Percentiles rank a stretch among this genome's conserved stretches.
phyloP scores from a whole-genome alignment of 2,888 invertebrate species.

The Schizotus pectinicornis region DNA sequence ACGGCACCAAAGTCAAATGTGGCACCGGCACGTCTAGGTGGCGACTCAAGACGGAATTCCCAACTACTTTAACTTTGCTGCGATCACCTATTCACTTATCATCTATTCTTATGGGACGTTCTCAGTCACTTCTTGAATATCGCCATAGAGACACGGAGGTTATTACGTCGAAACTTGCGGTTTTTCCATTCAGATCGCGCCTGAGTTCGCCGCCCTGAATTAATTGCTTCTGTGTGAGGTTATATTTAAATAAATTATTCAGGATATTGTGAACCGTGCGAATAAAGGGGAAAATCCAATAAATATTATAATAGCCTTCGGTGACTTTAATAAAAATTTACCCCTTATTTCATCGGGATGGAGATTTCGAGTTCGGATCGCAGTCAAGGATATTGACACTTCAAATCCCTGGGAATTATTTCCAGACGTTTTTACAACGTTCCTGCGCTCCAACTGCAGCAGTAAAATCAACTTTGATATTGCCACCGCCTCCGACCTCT shows the following conservation, averaged over 20 bases:
- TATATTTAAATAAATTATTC: conserved; percentile 23
- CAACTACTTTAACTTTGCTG: conserved; percentile 47
- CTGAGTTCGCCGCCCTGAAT: neutral
- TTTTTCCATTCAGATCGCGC: neutral
- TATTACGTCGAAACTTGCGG: neutral
- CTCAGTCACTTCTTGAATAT: conserved; percentile 19
- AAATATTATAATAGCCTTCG: conserved; percentile 29
- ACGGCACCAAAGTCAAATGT: conserved; percentile 36
- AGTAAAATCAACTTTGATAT: conserved; percentile 20
- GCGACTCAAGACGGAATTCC: conserved; percentile 38
- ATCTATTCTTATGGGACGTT: conserved; percentile 36
- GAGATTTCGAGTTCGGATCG: conserved; percentile 16
- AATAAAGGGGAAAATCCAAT: conserved; percentile 24
- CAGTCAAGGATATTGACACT: conserved; percentile 39
- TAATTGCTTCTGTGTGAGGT: neutral
- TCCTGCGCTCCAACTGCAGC: conserved; percentile 5
- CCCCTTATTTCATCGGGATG: conserved; percentile 17
- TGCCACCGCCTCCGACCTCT: neutral
- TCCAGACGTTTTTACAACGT: conserved; percentile 20
- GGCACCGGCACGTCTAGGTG: conserved; percentile 32
- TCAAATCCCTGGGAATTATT: conserved; percentile 20
- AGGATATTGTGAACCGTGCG: conserved; percentile 13
- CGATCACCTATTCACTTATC: conserved; percentile 49
- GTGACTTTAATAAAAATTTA: conserved; percentile 28
- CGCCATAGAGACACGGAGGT: conserved; percentile 7